Evolutionary conservation across 2,888 invertebrate genomes (phyloP).

Genomic region (Meganola albula): DNA sequence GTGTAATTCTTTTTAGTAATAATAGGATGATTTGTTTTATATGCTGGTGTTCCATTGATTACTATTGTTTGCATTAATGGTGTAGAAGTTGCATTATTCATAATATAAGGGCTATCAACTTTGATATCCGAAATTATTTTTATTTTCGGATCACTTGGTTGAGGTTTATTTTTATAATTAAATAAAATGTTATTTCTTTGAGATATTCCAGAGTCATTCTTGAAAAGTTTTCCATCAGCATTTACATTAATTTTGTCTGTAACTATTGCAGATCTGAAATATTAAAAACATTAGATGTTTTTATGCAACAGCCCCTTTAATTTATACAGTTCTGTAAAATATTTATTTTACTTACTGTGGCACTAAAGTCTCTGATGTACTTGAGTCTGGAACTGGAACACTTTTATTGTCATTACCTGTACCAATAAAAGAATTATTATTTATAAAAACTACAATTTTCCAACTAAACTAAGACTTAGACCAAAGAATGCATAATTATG

Average conservation of each 20-base stretch:
- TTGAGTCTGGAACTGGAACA: constrained; percentile 52
- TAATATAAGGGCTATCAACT: constrained; percentile 43
- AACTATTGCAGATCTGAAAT: constrained; percentile 33
- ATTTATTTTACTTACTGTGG: constrained; percentile 47
- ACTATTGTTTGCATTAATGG: constrained; percentile 57
- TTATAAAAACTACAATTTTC: no score
- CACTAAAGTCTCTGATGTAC: constrained; percentile 46
- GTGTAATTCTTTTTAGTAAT: constrained; percentile 41
- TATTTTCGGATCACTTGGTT: constrained; percentile 47
- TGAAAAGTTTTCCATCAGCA: constrained; percentile 19
- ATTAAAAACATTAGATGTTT: constrained; percentile 5
- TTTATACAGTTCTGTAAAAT: neutral
- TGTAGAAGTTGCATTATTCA: constrained; percentile 48
- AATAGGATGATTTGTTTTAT: constrained; percentile 35
- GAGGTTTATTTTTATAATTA: constrained; percentile 33
- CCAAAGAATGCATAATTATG: no score
- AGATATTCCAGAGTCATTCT: constrained; percentile 22
- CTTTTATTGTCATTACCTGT: constrained; percentile 36
- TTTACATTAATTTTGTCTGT: constrained; percentile 24
- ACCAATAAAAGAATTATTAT: constrained; percentile 11
- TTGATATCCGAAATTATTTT: constrained; percentile 64
- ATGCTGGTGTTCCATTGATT: constrained; percentile 63
- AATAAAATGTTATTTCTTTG: constrained; percentile 25
- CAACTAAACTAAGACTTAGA: no score
- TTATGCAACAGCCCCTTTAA: no score